phyloP scores from a whole-genome alignment of 2,888 invertebrate species.

The Zelleria hepariella region DNA sequence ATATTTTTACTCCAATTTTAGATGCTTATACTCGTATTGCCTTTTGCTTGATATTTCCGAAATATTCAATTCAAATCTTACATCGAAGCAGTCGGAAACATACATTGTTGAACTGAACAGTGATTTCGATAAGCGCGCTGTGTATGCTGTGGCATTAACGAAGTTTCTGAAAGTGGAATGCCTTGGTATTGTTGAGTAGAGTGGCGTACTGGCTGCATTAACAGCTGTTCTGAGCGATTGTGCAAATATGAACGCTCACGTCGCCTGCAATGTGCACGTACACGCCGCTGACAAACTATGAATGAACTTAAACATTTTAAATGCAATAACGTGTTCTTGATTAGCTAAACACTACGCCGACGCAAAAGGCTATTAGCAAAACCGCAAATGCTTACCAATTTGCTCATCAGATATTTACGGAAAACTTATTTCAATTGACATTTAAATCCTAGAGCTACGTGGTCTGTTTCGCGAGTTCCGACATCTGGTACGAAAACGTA shows the following conservation, averaged over 20 bases:
- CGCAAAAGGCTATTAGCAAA: neutral
- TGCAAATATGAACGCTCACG: constrained; percentile 37
- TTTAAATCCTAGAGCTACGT: neutral
- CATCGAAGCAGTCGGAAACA: neutral
- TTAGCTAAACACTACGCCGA: neutral
- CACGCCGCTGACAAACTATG: neutral
- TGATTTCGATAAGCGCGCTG: neutral
- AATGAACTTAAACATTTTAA: neutral
- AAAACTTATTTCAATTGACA: neutral
- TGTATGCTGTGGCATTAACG: constrained; percentile 25
- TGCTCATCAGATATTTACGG: neutral
- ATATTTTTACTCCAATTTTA: too few species aligned
- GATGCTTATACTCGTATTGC: too few species aligned
- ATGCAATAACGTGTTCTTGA: neutral
- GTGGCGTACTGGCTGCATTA: constrained; percentile 38
- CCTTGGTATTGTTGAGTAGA: constrained; percentile 59
- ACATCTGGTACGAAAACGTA: neutral
- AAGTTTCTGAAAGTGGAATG: constrained; percentile 59
- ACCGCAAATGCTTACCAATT: neutral
- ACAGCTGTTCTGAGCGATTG: constrained; percentile 30
- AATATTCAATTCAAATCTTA: too few species aligned
- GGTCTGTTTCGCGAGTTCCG: neutral
- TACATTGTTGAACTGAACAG: neutral
- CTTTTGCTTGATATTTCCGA: too few species aligned
- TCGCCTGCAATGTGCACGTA: constrained; percentile 13